phyloP scores from a whole-genome alignment of 2,888 invertebrate species.

The Zeuzera pyrina region DNA sequence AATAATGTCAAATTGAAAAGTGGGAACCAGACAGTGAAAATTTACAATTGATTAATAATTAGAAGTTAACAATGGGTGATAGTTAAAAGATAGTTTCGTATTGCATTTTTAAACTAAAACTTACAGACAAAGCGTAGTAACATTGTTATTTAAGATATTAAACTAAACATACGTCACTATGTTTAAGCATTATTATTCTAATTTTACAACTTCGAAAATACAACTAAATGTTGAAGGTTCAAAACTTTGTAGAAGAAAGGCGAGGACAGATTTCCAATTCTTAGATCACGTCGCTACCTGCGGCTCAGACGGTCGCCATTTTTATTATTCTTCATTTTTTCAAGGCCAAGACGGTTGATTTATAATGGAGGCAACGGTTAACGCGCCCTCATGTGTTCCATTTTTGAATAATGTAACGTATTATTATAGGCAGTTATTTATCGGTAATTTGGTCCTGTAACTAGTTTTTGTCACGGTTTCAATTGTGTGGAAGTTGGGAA shows the following conservation, averaged over 20 bases:
- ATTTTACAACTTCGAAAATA: no score
- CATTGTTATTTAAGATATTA: no score
- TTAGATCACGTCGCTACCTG: conserved; percentile 34
- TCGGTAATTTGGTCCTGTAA: neutral
- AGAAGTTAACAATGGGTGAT: no score
- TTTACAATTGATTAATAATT: no score
- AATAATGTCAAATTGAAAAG: no score
- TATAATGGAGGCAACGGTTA: conserved; percentile 17
- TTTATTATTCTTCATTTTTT: conserved; percentile 22
- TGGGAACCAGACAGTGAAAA: no score
- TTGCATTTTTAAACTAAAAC: no score
- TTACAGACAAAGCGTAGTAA: no score
- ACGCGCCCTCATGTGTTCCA: conserved; percentile 9
- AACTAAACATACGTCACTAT: no score
- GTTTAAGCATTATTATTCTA: no score
- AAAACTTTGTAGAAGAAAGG: neutral
- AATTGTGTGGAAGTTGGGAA: no score
- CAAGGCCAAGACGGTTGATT: conserved; percentile 28
- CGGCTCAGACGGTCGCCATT: conserved; percentile 8
- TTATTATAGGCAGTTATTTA: conserved; percentile 1
- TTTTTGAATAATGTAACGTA: conserved; percentile 23
- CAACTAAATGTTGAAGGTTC: neutral
- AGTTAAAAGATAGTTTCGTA: no score
- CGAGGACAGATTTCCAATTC: neutral
- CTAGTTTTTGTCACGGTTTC: neutral